Base-by-base conservation (phyloP, 2,113 vertebrate genomes). In the Marmota flaviventris region DNA sequence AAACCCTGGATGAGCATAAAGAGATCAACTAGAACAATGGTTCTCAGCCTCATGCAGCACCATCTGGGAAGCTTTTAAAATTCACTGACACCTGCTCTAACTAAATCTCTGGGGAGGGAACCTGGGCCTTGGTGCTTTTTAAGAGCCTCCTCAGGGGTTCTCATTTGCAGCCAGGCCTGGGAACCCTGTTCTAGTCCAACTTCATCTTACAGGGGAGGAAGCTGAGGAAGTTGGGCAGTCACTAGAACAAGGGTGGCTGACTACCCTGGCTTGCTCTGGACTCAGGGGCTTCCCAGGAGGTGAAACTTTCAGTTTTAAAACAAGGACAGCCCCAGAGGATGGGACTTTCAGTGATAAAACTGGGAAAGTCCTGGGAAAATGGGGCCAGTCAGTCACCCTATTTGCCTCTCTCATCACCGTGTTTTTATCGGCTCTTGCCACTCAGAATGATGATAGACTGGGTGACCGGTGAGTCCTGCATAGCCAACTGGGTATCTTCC, bases 201-300 rank as follows among this genome's bases (percentile, higher is more conserved):
- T 56, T 78, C 61, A 75, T 89, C 72, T 73, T 29, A 39, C 24
- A 58, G 78, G 91, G 65, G 51, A 82, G 53, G 53, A 97, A 89
- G 32, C 22, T 45, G 56, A 93, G 53, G 78, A 69, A 76, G n/a
- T 0, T 42, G 56, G 20, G n/a, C 25, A 56, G 61, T 73, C 34
- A 70, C 69, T 42, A 79, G 65, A 63, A 48, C 25, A 37, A 45
- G n/a, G 27, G 6, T 34, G 32, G 67, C 37, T 3, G 8, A 56
- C 18, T 8, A 5, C 6, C 45, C 48, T n/a, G n/a, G 10, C 32
- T 92, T 81, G 73, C 72, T 39, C 29, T 3, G 69, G 73, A 45
- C 34, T 37, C 29, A 8, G 77, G 42, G 83, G 45, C 14, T 93
- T 77, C 78, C 90, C 5, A 7, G 67, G 48, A 75, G 22, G n/a